A percentile compares a stretch with the other conserved stretches of the same genome.
Evolutionary conservation across 1,140 invertebrate genomes (phyloP).

Genomic region (Pararge aegeria): DNA sequence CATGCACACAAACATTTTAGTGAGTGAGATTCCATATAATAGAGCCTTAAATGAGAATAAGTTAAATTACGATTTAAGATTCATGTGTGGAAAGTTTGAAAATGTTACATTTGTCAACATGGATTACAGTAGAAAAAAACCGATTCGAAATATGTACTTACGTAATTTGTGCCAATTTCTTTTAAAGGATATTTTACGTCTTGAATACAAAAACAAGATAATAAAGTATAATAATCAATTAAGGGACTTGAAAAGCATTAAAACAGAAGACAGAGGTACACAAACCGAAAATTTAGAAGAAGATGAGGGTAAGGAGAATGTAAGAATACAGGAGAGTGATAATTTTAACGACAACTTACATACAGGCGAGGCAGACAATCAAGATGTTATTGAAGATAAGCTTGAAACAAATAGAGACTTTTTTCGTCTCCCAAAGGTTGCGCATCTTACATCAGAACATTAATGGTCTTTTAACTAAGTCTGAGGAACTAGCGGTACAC

Average conservation of each 20-base stretch:
- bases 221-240: neutral
- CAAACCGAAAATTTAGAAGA: too few relatives aligned
- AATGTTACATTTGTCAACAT: too few relatives aligned
- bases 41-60: too few relatives aligned
- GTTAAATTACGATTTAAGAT: too few relatives aligned
- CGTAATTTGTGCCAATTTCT: neutral
- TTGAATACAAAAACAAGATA: neutral
- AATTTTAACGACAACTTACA: neutral
- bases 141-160: neutral
- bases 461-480: neutral
- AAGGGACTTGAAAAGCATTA: neutral
- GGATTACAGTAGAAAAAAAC: too few relatives aligned
- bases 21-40: neutral
- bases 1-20: neutral
- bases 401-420: neutral
- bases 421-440: neutral
- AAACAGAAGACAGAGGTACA: too few relatives aligned
- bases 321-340: neutral
- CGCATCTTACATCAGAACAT: neutral
- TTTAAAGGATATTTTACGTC: neutral
- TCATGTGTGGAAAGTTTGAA: too few relatives aligned
- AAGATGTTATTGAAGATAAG: too few relatives aligned
- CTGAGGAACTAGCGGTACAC: neutral
- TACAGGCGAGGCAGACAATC: too few relatives aligned
- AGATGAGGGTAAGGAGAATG: neutral